Evolutionary conservation across 2,797 vertebrate genomes (phyloP), one percentile per base, ranked within the genome.

Genomic region (Sebastes kiyomatsui): DNA sequence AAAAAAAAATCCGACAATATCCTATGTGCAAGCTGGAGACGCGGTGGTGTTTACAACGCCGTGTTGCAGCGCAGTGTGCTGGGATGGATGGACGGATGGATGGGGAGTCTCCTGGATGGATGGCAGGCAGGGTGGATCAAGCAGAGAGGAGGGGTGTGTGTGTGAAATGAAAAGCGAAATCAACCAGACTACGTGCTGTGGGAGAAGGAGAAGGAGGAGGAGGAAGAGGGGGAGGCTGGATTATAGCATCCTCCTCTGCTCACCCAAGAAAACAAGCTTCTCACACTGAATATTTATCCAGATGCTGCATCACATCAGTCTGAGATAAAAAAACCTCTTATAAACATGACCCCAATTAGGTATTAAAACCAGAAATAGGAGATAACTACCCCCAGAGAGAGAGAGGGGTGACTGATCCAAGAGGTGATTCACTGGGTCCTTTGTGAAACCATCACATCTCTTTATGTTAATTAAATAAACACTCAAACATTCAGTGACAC

Each of bases 111-210:
- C 88, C 86, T 14, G 70, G 79, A 69, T 30, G 68, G 70, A 67
- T 30, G 68, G 70, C 59, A 58, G 88, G 83, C 59, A 58, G 88
- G 83, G 72, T 9, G 88, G 77, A 81, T 79, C 72, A 35, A 13
- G 35, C 35, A 23, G 69, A n/a, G 38, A 72, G 74, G 80, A 60
- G 77, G 68, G 30, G 82, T 58, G 82, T 64, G 81, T 46, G 72
- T 62, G 82, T 33, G 76, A 77, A 84, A 90, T 68, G 87, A 87
- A 92, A 89, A 92, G 90, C 92, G 91, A 91, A 92, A 93, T 90
- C 84, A 68, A 68, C 35, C 79, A 87, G 88, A 72, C 66, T 75
- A 82, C 83, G 85, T 81, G 88, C 67, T 52, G 80, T 16, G 73
- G 32, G 64, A 10, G 28, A 30, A 16, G 49, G 55, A 6, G 67